Base-by-base conservation (phyloP, 2,888 invertebrate genomes). In the Liopterus haemorrhoidalis region DNA sequence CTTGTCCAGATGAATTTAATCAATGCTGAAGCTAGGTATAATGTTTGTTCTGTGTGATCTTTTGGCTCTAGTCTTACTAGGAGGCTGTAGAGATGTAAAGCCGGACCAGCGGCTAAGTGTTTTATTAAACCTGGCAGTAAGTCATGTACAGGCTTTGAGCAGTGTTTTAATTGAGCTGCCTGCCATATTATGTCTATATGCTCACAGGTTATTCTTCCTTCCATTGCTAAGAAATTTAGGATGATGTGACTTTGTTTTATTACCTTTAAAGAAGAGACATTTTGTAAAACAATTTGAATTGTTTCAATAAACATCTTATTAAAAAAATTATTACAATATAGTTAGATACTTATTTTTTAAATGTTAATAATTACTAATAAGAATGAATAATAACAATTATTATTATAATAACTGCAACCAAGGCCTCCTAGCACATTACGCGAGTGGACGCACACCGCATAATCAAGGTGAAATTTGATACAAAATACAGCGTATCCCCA, bases 171-270 rank as follows among this genome's bases (percentile, higher is more conserved):
- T 66, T 94, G 94, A 1, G 93, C 91, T 0, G 94, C 91, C 54
- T 91, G 88, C 94, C 94, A 95, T 51, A 95, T 90, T 25, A 87
- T 76, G 62, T 93, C 91, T 55, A 95, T 82, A 57, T 95, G 92
- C 46, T 90, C 90, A 44, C 86, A 84, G 0, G 88, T 89, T 25
- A 95, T 85, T 54, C 89, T 79, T 27, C 89, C 87, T 67, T 94
- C 93, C 69, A 92, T 86, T 0, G 93, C 94, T 50, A 95, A 72
- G 66, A 94, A 92, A 67, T 91, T 92, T 36, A 94, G 71, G 51
- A 94, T 86, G 58, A 92, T 83, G 67, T 94, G 94, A 53, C 93
- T 91, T 66, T 94, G 94, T 65, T 95, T 95, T 50, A 95, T 91
- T 9, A 92, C 81, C 83, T 84, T 65, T 22, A n/a, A n/a, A n/a